Base-by-base conservation (phyloP, 2,113 vertebrate species). In the Oncorhynchus keta region DNA sequence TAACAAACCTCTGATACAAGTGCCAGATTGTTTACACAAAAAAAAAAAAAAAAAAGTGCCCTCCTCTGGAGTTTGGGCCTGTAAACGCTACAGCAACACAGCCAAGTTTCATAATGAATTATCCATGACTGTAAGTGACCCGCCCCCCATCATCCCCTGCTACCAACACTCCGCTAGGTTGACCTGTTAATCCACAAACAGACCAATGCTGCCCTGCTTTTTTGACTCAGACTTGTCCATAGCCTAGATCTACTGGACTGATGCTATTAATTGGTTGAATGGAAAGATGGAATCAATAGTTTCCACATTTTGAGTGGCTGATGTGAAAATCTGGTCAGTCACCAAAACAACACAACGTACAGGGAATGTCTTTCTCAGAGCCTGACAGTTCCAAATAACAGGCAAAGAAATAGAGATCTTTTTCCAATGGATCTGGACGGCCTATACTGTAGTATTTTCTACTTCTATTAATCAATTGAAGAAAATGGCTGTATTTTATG, bases 221-320 rank as follows among this genome's bases (percentile, higher is more conserved):
- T 62, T 62, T 18, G 1, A 62, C 12, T 22, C 72, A 7, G 16
- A 11, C 57, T 62, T 57, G 48, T 8, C 59, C 59, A 61, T 61
- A 61, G 18, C 59, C 18, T 62, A 62, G 5, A 62, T 62, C 59
- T 22, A 62, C 59, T 62, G n/a, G 3, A 55, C n/a, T 62, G 59
- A 3, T 62, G 51, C 59, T 24, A 62, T 62, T 22, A 9, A 62
- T 22, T 62, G 59, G 59, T 62, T 62, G 59, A 62, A 62, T 62
- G 59, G 59, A 62, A 62, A 62, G n/a, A 62, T 62, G n/a, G 7
- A n/a, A 62, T 62, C 59, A 62, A 62, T 62, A 62, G 59, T 62
- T 62, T 62, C 59, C 59, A 62, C 59, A 62, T 62, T 62, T 62
- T 62, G 59, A 62, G 59, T 62, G 59, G 59, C n/a, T 62, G 5